Evolutionary conservation across 2,888 invertebrate genomes (phyloP), one percentile per base, ranked within the genome.

Genomic region (Lagria hirta): DNA sequence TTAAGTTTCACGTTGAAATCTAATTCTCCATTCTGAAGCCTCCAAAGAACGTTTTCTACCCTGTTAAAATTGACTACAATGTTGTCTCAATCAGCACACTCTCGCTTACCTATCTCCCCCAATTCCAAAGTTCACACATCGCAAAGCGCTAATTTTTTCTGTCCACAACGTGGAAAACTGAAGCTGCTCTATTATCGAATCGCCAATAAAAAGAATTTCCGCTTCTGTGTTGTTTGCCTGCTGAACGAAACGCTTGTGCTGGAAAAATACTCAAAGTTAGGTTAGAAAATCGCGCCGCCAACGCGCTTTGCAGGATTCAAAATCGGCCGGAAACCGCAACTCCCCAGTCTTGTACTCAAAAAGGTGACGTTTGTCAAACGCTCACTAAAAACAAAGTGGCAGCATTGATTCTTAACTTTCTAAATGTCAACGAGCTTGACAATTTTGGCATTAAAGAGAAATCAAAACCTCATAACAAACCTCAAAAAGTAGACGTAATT

Each of bases 111-210:
- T 75, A 61, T 86, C 85, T 6, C 81, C 83, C 10, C 81, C 79
- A 48, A 85, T 80, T 24, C 84, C 84, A 68, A 85, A 83, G 68
- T 84, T 84, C n/a, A 84, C 66, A 49, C 80, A 77, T 61, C 84
- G 84, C 60, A 85, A 68, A 1, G 83, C 79, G 38, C 77, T 82
- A 66, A 83, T 81, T 67, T 79, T 73, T 48, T 80, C 77, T 48
- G 75, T 74, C 83, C 84, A 85, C 44, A 83, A 66, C 59, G 78
- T 74, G 38, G 79, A 76, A 52, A 79, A 77, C 51, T 76, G 75
- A 45, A 85, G 65, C 43, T 80, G 75, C 45, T 79, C 76, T 28
- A 84, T 74, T 15, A 84, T 74, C 2, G 82, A 82, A 65, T 85
- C 85, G 2, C 85, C 85, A 37, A 85, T 75, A 54, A 84, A 81